Base-by-base conservation (phyloP, 2,797 vertebrate species). In the Darevskia mixta region DNA sequence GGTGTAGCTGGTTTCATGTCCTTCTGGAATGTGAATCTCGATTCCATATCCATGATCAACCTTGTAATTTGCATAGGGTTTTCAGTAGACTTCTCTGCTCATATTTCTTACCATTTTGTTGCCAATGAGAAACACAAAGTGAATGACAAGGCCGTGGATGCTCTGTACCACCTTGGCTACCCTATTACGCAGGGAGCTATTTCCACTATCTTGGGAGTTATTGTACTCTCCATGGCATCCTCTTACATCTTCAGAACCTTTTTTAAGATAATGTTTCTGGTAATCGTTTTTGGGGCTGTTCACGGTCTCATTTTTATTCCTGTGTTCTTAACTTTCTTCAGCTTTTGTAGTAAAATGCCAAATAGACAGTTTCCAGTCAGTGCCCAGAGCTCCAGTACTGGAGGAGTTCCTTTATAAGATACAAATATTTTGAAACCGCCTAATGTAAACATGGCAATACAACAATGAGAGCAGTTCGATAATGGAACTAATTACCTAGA, bases 31-130 rank as follows among this genome's bases (percentile, higher is more conserved):
- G 92, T 98, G 5, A 97, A 86, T 91, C 91, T 98, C 85, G 97
- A 98, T 90, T 98, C 97, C 83, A 94, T 97, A 90, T 97, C 97
- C 71, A 96, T 97, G 96, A 98, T 97, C 83, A 97, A 96, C 92
- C 93, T 97, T 86, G 91, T 98, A 80, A 97, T 97, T 95, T 97
- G 96, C 86, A 97, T 98, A 18, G 97, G 97, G 32, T 98, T 98
- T 95, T 97, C 97, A 0, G 98, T 98, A 0, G 96, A 95, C 90
- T 98, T 98, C 92, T 98, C 97, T 41, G 96, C 96, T 69, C 97
- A 97, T 45, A 95, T 97, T 69, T 96, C 96, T 8, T 98, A 97
- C n/a, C 79, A 95, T 13, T 97, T 97, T 93, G 95, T 98, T 88
- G 96, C 95, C 32, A 97, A 96, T 92, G 1, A 90, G 5, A 94